Evolutionary conservation across 2,888 invertebrate species (phyloP), one percentile per base, ranked within the genome.

Genomic region (Cremastinae sp.): DNA sequence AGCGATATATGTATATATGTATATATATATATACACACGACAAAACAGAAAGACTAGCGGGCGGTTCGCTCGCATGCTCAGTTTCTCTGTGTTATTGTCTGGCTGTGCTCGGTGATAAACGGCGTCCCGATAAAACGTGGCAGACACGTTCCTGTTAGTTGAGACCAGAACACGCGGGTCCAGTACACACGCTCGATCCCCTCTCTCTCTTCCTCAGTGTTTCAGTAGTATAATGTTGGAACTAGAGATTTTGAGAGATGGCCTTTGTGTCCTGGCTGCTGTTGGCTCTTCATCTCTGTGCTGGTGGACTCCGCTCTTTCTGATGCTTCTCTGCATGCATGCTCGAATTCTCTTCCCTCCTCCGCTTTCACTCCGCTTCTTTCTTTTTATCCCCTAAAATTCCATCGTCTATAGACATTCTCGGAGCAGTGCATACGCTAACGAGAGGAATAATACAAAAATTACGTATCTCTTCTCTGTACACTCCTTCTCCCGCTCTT

Each of bases 91-190:
- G 82, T n/a, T n/a, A n/a, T 85, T 85, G 86, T 85, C 83, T 86
- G 82, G 84, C 83, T 82, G 83, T 74, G 73, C 71, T 68, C 84
- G 79, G 84, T 86, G 86, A 86, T 85, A 86, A 86, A 86, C 85
- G 85, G 84, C 82, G 80, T 78, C 75, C 81, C 83, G 86, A 86
- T 86, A 86, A 86, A 86, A 86, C 84, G 83, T 75, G 78, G 81
- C 80, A 80, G 78, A n/a, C n/a, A 74, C 78, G 79, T 78, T 73
- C 61, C 56, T 62, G 66, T 77, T 66, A 62, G 68, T 64, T 55
- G 75, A 69, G 66, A 55, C 47, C 51, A 16, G 72, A 41, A 58
- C 58, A 66, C 45, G 41, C 55, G 35, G 58, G 56, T 64, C 65
- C 69, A n/a, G n/a, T n/a, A 45, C 65, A 65, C 58, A 10, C 22